Evolutionary conservation across 2,113 vertebrate genomes (phyloP).

Genomic region (Engraulis encrasicolus): DNA sequence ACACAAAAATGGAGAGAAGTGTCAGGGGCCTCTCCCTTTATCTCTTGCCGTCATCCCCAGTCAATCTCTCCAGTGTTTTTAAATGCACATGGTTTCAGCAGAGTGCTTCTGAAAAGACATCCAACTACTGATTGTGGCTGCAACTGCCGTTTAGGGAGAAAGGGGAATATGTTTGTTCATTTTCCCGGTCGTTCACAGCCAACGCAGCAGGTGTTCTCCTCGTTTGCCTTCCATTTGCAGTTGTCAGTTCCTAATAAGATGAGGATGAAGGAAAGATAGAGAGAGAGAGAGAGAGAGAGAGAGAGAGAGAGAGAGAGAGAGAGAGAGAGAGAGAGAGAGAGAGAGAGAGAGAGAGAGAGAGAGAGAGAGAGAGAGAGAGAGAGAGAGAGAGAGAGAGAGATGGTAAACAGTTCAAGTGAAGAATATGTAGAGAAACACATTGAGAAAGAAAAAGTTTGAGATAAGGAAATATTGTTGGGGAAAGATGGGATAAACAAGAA

Average conservation of each 20-base stretch:
- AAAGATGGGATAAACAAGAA: conserved; percentile 19
- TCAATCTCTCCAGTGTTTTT: neutral
- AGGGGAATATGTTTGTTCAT: conserved; percentile 37
- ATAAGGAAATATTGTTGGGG: neutral
- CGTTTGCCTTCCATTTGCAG: conserved; percentile 52
- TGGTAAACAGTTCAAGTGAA: neutral
- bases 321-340: neutral
- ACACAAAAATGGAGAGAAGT: neutral
- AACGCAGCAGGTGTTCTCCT: conserved; percentile 32
- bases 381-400: conserved; percentile 13
- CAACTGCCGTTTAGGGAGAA: conserved; percentile 9
- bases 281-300: conserved; percentile 5
- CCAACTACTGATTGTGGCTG: conserved; percentile 24
- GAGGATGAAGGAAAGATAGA: neutral
- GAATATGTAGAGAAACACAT: neutral
- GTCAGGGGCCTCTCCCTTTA: neutral
- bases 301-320: neutral
- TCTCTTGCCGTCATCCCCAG: neutral
- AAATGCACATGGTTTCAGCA: neutral
- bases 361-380: neutral
- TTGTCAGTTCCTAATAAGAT: conserved; percentile 49
- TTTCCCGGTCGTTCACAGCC: conserved; percentile 42
- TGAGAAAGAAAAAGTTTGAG: too few relatives aligned
- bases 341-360: neutral
- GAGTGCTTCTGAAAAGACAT: conserved; percentile 20